These are phyloP conservation scores for Oryzias sinensis DNA, from an alignment of 2,797 vertebrate species.

Conservation along the genomic window DNA sequence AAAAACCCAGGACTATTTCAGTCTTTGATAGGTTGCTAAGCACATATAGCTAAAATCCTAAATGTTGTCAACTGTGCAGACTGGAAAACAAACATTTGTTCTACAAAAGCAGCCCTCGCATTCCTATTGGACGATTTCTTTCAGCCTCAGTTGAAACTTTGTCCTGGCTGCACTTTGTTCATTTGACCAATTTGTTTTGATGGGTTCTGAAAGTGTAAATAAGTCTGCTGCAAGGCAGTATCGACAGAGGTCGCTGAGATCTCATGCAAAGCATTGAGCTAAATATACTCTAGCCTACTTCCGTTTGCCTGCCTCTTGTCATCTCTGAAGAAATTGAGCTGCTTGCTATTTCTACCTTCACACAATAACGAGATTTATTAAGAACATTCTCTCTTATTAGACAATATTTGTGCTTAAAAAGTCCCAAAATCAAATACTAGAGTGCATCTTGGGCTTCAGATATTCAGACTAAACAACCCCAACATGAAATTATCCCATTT, in stretches of 20 bases:
- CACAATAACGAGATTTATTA: constrained; percentile 17
- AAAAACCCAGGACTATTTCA: not conserved
- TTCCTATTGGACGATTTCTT: constrained; percentile 2
- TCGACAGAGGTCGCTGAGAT: constrained; percentile 22
- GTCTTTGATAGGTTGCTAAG: not conserved
- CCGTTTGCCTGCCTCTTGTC: constrained; percentile 26
- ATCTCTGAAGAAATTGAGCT: constrained; percentile 58
- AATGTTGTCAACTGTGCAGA: not conserved
- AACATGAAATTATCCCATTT: no score
- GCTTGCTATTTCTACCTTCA: constrained; percentile 51
- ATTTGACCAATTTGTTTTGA: constrained; percentile 25
- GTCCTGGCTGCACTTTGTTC: constrained; percentile 17
- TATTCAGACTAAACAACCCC: no score
- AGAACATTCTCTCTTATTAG: constrained; percentile 8
- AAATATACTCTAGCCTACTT: constrained; percentile 72
- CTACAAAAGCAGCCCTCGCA: not conserved
- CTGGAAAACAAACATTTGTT: no score
- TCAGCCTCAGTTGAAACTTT: constrained; percentile 9
- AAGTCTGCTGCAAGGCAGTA: constrained; percentile 30
- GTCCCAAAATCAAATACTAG: constrained; percentile 1
- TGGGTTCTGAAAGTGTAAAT: constrained; percentile 17
- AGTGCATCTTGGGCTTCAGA: not conserved
- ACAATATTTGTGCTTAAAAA: constrained; percentile 8
- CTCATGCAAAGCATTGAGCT: constrained; percentile 54
- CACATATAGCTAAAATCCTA: not conserved